Percentiles rank a stretch among this genome's conserved stretches.
phyloP scores from a whole-genome alignment of 92 coral and sea anemone genomes.

The Bergia sp. region DNA sequence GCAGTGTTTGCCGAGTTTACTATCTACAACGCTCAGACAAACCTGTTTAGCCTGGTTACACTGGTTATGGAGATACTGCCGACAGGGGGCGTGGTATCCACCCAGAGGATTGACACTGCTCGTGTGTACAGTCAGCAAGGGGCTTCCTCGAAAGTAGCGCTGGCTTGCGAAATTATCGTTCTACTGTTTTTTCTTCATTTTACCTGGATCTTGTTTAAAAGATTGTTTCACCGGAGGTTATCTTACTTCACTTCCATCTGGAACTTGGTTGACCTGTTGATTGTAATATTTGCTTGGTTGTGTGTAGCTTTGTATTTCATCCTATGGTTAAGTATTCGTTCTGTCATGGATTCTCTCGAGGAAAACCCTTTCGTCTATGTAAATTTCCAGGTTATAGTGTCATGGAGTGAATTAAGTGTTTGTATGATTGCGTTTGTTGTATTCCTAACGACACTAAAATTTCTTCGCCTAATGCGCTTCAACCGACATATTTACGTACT shows the following conservation, averaged over 20 bases:
- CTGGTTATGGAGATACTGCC: constrained; percentile 60
- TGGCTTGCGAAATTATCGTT: constrained; percentile 49
- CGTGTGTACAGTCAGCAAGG: constrained; percentile 68
- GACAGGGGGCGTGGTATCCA: constrained; percentile 61
- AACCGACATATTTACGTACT: constrained; percentile 69
- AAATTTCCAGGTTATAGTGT: constrained; percentile 66
- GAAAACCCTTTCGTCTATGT: constrained; percentile 73
- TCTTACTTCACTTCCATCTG: constrained; percentile 51
- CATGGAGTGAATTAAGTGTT: constrained; percentile 56
- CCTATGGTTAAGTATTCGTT: constrained; percentile 37
- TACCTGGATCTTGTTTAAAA: constrained; percentile 48
- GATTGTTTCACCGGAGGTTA: constrained; percentile 41
- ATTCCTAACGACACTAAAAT: constrained; percentile 71
- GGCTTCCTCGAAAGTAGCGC: constrained; percentile 40
- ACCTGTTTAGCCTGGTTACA: constrained; percentile 70
- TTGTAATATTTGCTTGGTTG: constrained; percentile 43
- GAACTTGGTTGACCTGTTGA: constrained; percentile 51
- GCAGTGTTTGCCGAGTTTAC: constrained; percentile 62
- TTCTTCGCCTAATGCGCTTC: constrained; percentile 69
- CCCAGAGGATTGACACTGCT: constrained; percentile 62
- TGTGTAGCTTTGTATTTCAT: constrained; percentile 49
- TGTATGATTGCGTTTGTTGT: constrained; percentile 71
- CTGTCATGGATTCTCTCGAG: constrained; percentile 48
- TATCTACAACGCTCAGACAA: constrained; percentile 68
- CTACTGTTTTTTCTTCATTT: constrained; percentile 40